Conservation (phyloP, 2,113 vertebrate genomes). For the Ia io region DNA sequence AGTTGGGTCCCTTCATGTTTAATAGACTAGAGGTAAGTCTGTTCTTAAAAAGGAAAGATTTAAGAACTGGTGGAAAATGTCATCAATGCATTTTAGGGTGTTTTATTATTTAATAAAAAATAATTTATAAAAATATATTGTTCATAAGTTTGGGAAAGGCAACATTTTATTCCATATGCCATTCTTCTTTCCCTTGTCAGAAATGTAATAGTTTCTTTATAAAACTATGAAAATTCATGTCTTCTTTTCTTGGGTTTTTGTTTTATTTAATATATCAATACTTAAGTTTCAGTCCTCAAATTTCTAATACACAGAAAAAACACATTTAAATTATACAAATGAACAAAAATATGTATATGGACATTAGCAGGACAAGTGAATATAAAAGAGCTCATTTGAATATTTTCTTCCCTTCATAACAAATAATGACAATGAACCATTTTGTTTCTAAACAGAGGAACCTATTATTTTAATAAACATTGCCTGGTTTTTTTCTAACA, state of each 20-base stretch:
- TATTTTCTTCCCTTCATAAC: background rate
- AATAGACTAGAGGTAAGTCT: too few species aligned
- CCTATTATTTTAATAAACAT: background rate
- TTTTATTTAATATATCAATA: background rate
- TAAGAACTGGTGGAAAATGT: too few species aligned
- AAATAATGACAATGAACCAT: background rate
- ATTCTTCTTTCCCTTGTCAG: background rate
- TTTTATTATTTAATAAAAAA: too few species aligned
- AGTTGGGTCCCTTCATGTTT: too few species aligned
- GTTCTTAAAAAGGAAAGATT: too few species aligned
- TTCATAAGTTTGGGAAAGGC: background rate
- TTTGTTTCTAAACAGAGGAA: background rate
- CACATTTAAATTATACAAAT: background rate
- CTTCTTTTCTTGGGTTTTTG: background rate
- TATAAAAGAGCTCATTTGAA: background rate
- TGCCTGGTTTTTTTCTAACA: background rate
- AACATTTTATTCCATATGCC: background rate
- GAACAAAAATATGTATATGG: background rate
- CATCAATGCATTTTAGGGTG: too few species aligned
- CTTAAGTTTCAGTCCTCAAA: background rate
- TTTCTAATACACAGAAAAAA: background rate
- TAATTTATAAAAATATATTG: background rate
- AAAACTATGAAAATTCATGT: background rate
- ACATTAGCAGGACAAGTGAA: background rate
- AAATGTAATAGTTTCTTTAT: background rate